Conservation (phyloP, 2,113 vertebrate genomes). For the Bubo scandiacus region DNA sequence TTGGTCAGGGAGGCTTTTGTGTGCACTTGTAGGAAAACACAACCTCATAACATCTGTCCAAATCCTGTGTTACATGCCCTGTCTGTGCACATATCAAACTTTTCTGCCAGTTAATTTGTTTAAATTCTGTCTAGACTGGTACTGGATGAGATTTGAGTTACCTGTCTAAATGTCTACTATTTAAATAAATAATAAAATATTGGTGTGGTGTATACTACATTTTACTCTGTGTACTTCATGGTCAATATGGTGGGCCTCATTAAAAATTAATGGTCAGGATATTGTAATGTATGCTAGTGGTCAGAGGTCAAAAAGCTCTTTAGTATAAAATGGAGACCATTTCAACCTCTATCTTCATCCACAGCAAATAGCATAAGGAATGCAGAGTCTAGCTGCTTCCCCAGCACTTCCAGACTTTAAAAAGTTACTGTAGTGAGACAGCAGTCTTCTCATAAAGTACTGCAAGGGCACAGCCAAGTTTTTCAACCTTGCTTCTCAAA, state of each 20-base stretch:
- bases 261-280: conserved; percentile 8
- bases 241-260: background rate
- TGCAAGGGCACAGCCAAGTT: background rate
- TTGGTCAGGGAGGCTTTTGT: background rate
- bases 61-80: rapidly evolving
- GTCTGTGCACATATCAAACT: background rate
- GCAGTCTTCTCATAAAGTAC: background rate
- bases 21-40: background rate
- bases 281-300: background rate
- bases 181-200: background rate
- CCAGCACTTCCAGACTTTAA: background rate
- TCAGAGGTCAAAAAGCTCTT: background rate
- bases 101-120: background rate
- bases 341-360: background rate
- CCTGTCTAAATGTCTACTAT: background rate
- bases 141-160: background rate
- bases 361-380: background rate
- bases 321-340: background rate
- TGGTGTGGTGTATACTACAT: background rate
- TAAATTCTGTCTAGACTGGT: background rate
- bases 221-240: background rate
- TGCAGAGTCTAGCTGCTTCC: background rate
- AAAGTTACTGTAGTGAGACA: background rate
- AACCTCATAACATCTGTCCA: background rate
- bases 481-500: background rate